A percentile compares a stretch with the other conserved stretches of the same genome.
Conservation (phyloP, 2,888 invertebrate species). For the Limenitis camilla region DNA sequence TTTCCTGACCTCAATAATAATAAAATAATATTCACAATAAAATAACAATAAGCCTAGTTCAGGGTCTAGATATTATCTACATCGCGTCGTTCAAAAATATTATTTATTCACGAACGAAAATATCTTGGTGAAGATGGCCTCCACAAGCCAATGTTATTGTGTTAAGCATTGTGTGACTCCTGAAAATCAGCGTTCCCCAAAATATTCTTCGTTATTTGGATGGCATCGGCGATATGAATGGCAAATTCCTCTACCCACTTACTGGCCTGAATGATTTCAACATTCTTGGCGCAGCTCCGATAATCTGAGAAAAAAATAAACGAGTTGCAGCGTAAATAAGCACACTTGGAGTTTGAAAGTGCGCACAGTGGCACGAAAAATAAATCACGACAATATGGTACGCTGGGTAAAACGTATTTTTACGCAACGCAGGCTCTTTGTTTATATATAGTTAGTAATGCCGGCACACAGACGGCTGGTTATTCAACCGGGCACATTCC, state of each 20-base stretch:
- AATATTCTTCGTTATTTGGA: conserved; percentile 21
- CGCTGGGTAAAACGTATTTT: conserved; percentile 63
- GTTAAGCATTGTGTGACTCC: conserved; percentile 1
- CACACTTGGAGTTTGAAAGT: conserved; percentile 49
- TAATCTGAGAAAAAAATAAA: conserved; percentile 68
- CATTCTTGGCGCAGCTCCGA: conserved; percentile 72
- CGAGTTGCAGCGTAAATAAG: conserved; percentile 61
- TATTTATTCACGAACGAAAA: neutral
- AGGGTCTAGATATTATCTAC: no score
- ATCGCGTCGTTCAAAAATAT: neutral
- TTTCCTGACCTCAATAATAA: no score
- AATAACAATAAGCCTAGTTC: no score
- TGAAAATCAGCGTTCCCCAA: conserved; percentile 4
- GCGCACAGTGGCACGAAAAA: conserved; percentile 54
- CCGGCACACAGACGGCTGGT: conserved; percentile 59
- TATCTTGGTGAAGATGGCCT: neutral
- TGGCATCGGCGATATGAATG: conserved; percentile 64
- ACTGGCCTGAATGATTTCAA: conserved; percentile 73
- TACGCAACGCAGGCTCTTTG: conserved; percentile 68
- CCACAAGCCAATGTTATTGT: neutral
- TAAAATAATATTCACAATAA: no score
- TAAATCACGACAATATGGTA: conserved; percentile 60
- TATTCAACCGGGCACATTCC: conserved; percentile 72
- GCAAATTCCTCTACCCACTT: conserved; percentile 70
- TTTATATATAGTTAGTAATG: conserved; percentile 56